Conservation (phyloP, 2,888 invertebrate genomes). For the Gymnosoma rotundatum region DNA sequence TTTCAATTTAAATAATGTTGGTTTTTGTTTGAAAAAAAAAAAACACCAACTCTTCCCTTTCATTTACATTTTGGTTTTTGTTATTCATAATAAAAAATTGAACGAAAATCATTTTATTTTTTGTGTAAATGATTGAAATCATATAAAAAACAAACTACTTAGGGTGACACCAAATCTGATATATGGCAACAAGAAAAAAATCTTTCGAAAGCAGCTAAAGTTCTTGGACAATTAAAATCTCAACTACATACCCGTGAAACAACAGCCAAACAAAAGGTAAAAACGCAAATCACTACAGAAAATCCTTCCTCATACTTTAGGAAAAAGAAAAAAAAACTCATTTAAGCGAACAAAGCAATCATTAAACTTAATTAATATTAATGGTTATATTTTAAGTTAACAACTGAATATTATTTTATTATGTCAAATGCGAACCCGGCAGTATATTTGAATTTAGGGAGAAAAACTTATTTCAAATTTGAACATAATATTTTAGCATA, state of each 20-base stretch:
- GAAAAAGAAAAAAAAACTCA: constrained; percentile 33
- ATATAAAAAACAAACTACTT: constrained; percentile 68
- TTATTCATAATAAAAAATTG: constrained; percentile 37
- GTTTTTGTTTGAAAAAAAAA: constrained; percentile 27
- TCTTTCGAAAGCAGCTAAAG: constrained; percentile 84
- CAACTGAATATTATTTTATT: too few species aligned
- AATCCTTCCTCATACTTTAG: constrained; percentile 27
- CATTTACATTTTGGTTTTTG: constrained; percentile 51
- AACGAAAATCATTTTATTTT: constrained; percentile 44
- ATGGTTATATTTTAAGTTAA: too few species aligned
- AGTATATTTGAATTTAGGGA: too few species aligned
- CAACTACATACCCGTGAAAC: constrained; percentile 83
- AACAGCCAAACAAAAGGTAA: constrained; percentile 83
- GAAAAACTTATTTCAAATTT: too few species aligned
- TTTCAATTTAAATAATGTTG: constrained; percentile 42
- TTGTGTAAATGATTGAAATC: constrained; percentile 52
- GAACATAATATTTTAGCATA: too few species aligned
- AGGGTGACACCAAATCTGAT: constrained; percentile 83
- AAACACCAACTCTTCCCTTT: constrained; percentile 9
- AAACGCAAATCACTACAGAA: constrained; percentile 60
- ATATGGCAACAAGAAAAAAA: constrained; percentile 83
- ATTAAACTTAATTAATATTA: neutral
- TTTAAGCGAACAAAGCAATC: constrained; percentile 8
- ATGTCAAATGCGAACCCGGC: too few species aligned
- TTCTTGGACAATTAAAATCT: constrained; percentile 83